Evolutionary conservation across 2,888 invertebrate genomes (phyloP).

Genomic region (Drepanosiphum platanoidis): DNA sequence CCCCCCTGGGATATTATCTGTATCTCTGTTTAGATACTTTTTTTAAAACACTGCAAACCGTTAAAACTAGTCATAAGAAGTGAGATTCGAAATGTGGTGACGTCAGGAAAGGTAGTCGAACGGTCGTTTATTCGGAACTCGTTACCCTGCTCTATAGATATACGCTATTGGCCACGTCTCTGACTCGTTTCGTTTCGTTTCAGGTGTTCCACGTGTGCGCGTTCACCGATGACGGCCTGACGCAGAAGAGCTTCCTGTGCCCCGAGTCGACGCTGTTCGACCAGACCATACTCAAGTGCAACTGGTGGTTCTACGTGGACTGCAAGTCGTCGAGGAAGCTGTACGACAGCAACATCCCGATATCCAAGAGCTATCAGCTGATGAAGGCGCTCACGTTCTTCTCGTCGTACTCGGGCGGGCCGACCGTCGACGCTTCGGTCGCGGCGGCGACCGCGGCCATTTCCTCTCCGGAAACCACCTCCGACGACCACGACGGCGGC

Average conservation of each 20-base stretch:
- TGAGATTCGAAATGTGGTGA: too few relatives aligned
- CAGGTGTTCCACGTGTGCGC: constrained; percentile 93
- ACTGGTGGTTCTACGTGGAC: constrained; percentile 95
- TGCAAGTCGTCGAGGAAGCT: constrained; percentile 82
- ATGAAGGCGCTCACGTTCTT: constrained; percentile 92
- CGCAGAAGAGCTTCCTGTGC: constrained; percentile 91
- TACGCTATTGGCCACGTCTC: too few relatives aligned
- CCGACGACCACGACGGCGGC: not conserved
- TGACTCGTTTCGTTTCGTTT: constrained; percentile 62
- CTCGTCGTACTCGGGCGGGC: constrained; percentile 73
- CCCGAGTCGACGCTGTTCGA: constrained; percentile 92
- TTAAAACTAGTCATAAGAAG: too few relatives aligned
- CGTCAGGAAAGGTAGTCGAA: too few relatives aligned
- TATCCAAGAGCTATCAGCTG: constrained; percentile 89
- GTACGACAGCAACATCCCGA: constrained; percentile 89
- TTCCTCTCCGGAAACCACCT: not conserved
- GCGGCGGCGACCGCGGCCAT: constrained; percentile 41
- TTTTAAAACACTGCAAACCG: too few relatives aligned
- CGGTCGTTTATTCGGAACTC: too few relatives aligned
- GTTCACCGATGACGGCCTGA: constrained; percentile 85
- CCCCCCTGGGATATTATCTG: too few relatives aligned
- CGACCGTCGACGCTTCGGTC: constrained; percentile 11
- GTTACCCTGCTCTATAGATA: too few relatives aligned
- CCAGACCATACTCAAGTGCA: constrained; percentile 89
- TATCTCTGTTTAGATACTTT: too few relatives aligned